Percentiles rank a stretch among this genome's conserved stretches.
phyloP scores from a whole-genome alignment of 2,888 invertebrate genomes.

The Andrena marginata region DNA sequence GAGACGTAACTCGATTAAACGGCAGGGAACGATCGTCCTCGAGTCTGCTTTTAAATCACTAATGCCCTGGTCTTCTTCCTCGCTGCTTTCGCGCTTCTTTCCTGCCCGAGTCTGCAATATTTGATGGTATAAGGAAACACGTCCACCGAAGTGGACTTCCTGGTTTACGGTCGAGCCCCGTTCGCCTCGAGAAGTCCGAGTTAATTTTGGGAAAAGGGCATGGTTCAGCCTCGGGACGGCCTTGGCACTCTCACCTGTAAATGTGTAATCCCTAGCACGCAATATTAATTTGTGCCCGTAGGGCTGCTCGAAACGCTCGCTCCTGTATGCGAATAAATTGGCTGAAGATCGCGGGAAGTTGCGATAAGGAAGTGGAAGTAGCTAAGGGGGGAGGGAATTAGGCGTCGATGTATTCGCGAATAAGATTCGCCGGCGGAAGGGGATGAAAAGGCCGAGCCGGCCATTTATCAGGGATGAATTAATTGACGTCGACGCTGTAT shows the following conservation, averaged over 20 bases:
- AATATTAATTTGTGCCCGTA: background rate
- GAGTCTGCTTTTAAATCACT: background rate
- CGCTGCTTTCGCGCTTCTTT: too few relatives aligned
- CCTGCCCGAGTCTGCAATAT: too few relatives aligned
- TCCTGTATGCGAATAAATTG: background rate
- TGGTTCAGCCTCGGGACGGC: conserved; percentile 4
- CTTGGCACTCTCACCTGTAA: conserved; percentile 20
- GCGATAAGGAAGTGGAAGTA: background rate
- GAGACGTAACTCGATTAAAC: too few relatives aligned
- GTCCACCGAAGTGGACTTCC: too few relatives aligned
- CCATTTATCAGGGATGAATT: conserved; percentile 17
- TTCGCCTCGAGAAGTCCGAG: background rate
- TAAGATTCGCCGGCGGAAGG: too few relatives aligned
- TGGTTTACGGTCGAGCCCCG: too few relatives aligned
- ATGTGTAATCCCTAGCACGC: conserved; percentile 18
- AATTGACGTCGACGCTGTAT: conserved; percentile 22
- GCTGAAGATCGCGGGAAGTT: background rate
- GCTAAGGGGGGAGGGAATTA: too few relatives aligned
- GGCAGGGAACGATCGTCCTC: conserved; percentile 2
- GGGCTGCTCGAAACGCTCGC: background rate
- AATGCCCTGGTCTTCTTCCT: background rate
- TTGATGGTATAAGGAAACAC: too few relatives aligned
- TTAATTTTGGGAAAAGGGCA: background rate
- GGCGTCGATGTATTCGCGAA: too few relatives aligned
- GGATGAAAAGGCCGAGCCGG: background rate